Base-by-base conservation (phyloP, 2,797 vertebrate genomes). In the Paramormyrops hopkinsi region DNA sequence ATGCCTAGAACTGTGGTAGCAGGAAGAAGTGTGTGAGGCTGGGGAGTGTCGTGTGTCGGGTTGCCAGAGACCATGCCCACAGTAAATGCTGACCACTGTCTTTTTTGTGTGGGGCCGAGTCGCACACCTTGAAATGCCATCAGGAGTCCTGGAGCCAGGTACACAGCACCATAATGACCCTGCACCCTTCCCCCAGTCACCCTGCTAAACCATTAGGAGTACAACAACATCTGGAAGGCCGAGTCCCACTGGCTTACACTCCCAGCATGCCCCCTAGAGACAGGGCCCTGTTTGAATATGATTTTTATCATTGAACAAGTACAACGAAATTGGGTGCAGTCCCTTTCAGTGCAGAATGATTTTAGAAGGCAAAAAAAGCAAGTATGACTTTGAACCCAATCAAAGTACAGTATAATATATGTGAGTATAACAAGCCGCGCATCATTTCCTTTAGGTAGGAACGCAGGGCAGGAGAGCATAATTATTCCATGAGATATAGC, bases 51-150 rank as follows among this genome's bases (percentile, higher is more conserved):
- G 22, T 53, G 56, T 65, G 79, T 88, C 51, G 2, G 88, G 69
- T 89, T 89, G 89, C 91, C 89, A 73, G 50, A 37, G 33, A 53
- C 87, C 12, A 33, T 89, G 65, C 44, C 89, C 48, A 14, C 88
- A 62, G 84, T 90, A 91, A 89, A 89, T 84, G 87, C 54, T 37
- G 86, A 25, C 83, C 3, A 44, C 87, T 84, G 53, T 89, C 53
- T 29, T 14, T 51, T 53, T 17, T 86, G n/a, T 79, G 46, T 9
- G 17, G n/a, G 85, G 65, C 33, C 87, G 50, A 89, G 65, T 29
- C 14, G 86, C 33, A 7, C 19, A 50, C 89, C 90, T 88, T 88
- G 88, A 88, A 90, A 86, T 89, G 56, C 88, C 91, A 90, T 90
- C 87, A 90, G 88, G 87, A 33, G 25, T 25, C 25, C 89, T 65